Conservation (phyloP, 1,140 invertebrate genomes). For the Calliopsis andreniformis region DNA sequence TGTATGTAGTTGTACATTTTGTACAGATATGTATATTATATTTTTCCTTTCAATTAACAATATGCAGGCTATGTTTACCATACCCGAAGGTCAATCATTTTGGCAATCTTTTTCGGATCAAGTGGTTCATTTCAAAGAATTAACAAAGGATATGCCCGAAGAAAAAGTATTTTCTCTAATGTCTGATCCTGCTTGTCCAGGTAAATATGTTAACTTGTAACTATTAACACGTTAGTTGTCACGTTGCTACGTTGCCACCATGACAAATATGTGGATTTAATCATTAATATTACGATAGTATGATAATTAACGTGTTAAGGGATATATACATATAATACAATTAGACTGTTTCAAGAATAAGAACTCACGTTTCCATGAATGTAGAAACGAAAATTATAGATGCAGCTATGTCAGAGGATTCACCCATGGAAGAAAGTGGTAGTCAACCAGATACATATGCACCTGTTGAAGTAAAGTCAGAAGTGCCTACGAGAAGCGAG, state of each 20-base stretch:
- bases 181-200: constrained; percentile 76
- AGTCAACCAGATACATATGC: constrained; percentile 50
- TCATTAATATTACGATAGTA: background rate
- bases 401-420: constrained; percentile 32
- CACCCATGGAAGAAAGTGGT: constrained; percentile 44
- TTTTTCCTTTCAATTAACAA: constrained; percentile 52
- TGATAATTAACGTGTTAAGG: background rate
- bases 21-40: constrained; percentile 27
- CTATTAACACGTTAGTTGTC: background rate
- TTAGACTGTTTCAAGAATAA: background rate
- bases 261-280: background rate
- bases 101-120: constrained; percentile 84
- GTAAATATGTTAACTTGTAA: constrained; percentile 61
- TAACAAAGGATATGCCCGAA: constrained; percentile 83
- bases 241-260: background rate
- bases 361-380: no score
- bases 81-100: constrained; percentile 81
- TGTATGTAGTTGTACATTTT: background rate
- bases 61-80: constrained; percentile 79
- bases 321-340: no score
- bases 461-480: constrained; percentile 24
- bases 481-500: constrained; percentile 58
- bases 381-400: constrained; percentile 31
- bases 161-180: constrained; percentile 82
- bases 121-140: constrained; percentile 82